Evolutionary conservation across 2,113 vertebrate species (phyloP), one percentile per base, ranked within the genome.

Genomic region (Ophthalmolycus amberensis): DNA sequence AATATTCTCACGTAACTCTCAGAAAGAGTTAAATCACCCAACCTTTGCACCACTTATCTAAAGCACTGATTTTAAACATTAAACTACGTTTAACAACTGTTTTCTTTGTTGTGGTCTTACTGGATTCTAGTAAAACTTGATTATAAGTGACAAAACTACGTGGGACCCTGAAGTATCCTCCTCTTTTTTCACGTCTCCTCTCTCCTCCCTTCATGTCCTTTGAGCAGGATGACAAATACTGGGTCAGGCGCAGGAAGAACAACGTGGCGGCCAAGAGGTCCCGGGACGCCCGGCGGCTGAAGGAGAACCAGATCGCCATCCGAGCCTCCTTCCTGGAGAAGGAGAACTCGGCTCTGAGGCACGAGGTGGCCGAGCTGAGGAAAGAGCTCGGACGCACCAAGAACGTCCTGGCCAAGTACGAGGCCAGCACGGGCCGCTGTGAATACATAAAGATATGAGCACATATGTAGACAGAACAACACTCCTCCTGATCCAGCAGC

Each of bases 241-340:
- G 98, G 97, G 96, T 97, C 1, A 85, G 97, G 77, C 97, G 97
- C 83, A 96, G 97, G 94, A 99, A 99, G 97, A 99, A 99, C 96
- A 99, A 99, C 92, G 88, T 98, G 95, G 98, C 98, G 0, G 98
- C 98, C 6, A 99, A 98, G 90, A 96, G 98, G 0, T 99, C 97
- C 0, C 94, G 97, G 3, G 97, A 98, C 0, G 97, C 98, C 0
- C 94, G 98, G 52, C 92, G 98, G 79, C 96, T 99, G 74, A 99
- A 99, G 91, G 97, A 98, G 93, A 99, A 99, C 91, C 98, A 99
- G 96, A 99, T 99, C 54, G 97, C 97, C 93, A 97, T 97, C 94
- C 95, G 98, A 1, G 97, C 98, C 0, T 93, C 94, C 0, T 98
- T 97, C 84, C 95, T 99, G 90, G 98, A 99, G 94, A 98, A 98